Percentiles rank a stretch among this genome's conserved stretches.
Conservation (phyloP, 2,888 invertebrate species). For the Acronicta psi region DNA sequence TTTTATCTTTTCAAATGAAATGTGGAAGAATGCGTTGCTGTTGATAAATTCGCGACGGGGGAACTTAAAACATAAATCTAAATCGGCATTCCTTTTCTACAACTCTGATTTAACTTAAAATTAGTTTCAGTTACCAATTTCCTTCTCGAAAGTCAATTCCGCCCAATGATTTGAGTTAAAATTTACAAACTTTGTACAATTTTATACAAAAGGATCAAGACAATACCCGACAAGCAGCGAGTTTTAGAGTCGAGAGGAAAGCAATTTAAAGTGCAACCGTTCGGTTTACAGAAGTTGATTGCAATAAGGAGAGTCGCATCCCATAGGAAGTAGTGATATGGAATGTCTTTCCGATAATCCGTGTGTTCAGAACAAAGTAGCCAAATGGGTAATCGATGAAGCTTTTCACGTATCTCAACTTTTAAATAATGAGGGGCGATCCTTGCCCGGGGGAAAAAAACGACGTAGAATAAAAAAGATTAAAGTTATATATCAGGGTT, state of each 20-base stretch:
- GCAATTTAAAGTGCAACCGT: slow-evolving; percentile 67
- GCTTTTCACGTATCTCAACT: slow-evolving; percentile 66
- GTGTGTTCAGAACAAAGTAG: slow-evolving; percentile 61
- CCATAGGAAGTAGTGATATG: slow-evolving; percentile 31
- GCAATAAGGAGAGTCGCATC: slow-evolving; percentile 43
- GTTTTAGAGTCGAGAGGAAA: slow-evolving; percentile 61
- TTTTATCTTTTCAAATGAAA: not conserved
- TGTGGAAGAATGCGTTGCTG: slow-evolving; percentile 23
- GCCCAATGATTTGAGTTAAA: slow-evolving; percentile 59
- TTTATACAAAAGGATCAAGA: slow-evolving; percentile 67
- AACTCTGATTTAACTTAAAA: slow-evolving; percentile 54
- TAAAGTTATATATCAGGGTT: slow-evolving; percentile 50
- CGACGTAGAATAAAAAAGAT: slow-evolving; percentile 44
- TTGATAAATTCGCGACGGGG: slow-evolving; percentile 26
- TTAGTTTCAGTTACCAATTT: slow-evolving; percentile 60
- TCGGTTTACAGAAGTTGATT: slow-evolving; percentile 59
- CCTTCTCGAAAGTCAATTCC: slow-evolving; percentile 62
- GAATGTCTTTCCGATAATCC: slow-evolving; percentile 59
- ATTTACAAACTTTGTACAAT: slow-evolving; percentile 65
- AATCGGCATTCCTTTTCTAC: slow-evolving; percentile 49
- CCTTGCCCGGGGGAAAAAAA: slow-evolving; percentile 49
- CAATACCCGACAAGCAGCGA: slow-evolving; percentile 57
- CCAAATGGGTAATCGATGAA: slow-evolving; percentile 75
- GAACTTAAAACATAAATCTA: slow-evolving; percentile 44
- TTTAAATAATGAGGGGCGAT: slow-evolving; percentile 66